phyloP scores from a whole-genome alignment of 2,888 invertebrate species.

The Synanthedon myopaeformis region DNA sequence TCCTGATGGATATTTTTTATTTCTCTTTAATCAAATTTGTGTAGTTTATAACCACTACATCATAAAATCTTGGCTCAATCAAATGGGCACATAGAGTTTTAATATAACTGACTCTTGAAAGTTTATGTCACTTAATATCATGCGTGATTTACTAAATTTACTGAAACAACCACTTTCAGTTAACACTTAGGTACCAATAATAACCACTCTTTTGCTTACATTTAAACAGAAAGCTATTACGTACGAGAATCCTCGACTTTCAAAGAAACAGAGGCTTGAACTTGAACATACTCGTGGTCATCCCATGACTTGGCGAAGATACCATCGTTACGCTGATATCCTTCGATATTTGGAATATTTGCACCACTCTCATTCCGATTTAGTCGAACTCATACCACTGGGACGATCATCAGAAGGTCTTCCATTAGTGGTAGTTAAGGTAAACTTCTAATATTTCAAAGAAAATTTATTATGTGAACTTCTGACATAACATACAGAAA shows the following conservation, averaged over 20 bases:
- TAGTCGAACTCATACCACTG: conserved; percentile 76
- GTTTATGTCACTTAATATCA: conserved; percentile 2
- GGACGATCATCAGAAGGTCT: conserved; percentile 81
- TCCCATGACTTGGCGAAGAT: conserved; percentile 78
- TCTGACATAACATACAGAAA: not conserved
- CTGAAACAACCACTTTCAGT: not conserved
- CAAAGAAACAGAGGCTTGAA: conserved; percentile 72
- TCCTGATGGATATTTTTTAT: too few species aligned
- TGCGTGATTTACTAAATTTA: not conserved
- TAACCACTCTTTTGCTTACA: too few species aligned
- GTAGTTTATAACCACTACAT: too few species aligned
- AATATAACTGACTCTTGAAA: too few species aligned
- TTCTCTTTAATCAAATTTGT: too few species aligned
- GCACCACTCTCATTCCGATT: conserved; percentile 72
- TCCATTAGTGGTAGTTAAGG: conserved; percentile 77
- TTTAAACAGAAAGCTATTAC: conserved; percentile 72
- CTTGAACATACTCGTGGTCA: conserved; percentile 70
- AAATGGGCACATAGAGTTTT: too few species aligned
- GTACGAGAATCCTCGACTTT: conserved; percentile 75
- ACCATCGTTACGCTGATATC: conserved; percentile 79
- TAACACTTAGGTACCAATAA: too few species aligned
- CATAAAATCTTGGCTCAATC: too few species aligned
- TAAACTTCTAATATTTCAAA: conserved; percentile 27
- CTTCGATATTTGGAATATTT: conserved; percentile 76
- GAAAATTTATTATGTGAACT: not conserved